Evolutionary conservation across 2,113 vertebrate genomes (phyloP).

Genomic region (Nothoprocta perdicaria): DNA sequence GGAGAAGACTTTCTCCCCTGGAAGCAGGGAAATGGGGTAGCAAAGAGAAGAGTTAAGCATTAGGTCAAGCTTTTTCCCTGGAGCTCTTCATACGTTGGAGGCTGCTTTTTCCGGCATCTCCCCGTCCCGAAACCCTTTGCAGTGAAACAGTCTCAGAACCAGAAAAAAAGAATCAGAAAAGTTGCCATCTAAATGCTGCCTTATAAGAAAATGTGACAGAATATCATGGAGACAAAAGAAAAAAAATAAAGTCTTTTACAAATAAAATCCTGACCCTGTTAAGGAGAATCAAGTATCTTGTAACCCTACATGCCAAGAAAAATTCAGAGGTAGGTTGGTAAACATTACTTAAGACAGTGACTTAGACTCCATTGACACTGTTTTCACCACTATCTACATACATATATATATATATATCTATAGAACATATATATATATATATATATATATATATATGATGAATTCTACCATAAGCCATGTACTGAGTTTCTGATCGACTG

Average conservation of each 20-base stretch:
- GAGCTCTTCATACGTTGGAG: neutral
- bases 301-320: neutral
- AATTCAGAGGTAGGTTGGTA: neutral
- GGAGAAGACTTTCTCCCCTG: neutral
- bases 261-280: neutral
- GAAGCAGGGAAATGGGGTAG: neutral
- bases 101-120: neutral
- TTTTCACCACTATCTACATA: neutral
- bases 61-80: fast-evolving
- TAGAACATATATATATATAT: no score
- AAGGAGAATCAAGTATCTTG: neutral
- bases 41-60: neutral
- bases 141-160: no score
- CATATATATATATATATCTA: no score
- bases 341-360: neutral
- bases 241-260: neutral
- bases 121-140: neutral
- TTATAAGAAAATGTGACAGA: neutral
- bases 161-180: neutral
- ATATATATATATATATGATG: neutral
- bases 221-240: neutral
- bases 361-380: neutral
- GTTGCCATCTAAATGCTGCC: fast-evolving
- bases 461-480: neutral
- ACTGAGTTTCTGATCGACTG: neutral